Evolutionary conservation across 1,140 invertebrate genomes (phyloP).

Genomic region (Dendroctonus valens): DNA sequence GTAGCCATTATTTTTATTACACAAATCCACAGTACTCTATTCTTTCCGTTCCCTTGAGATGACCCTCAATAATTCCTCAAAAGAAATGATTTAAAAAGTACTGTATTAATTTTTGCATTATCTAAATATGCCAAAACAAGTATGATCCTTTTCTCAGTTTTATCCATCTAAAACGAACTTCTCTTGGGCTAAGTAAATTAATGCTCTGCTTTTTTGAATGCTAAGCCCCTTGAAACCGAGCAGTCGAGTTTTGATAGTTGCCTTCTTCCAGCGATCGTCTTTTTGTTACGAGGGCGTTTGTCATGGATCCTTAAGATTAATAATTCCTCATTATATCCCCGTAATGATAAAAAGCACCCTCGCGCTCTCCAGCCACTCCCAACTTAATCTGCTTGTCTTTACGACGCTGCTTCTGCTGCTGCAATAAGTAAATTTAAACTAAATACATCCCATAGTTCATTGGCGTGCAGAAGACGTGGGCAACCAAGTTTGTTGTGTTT

Average conservation of each 20-base stretch:
- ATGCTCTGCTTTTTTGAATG: too few species aligned
- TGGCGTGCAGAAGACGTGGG: slow-evolving; percentile 2
- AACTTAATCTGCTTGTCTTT: slow-evolving; percentile 16
- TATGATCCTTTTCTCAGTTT: too few species aligned
- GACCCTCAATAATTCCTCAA: too few species aligned
- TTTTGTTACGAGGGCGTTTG: neutral
- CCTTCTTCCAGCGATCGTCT: neutral
- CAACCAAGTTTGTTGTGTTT: neutral
- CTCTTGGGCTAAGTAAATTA: too few species aligned
- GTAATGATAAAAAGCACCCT: slow-evolving; percentile 12
- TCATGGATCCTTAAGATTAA: slow-evolving; percentile 8
- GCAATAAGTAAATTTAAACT: slow-evolving; percentile 17
- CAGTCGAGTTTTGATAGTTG: neutral
- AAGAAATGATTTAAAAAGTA: too few species aligned
- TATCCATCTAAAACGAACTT: too few species aligned
- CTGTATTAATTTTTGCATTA: too few species aligned
- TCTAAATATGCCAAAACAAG: too few species aligned
- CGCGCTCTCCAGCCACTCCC: neutral
- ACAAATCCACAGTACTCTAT: too few species aligned
- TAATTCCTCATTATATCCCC: slow-evolving; percentile 13
- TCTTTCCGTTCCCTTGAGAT: too few species aligned
- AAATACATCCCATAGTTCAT: slow-evolving; percentile 5
- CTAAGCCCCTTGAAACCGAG: too few species aligned
- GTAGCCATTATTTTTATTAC: too few species aligned
- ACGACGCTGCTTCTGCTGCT: slow-evolving; percentile 9